Percentiles rank a stretch among this genome's conserved stretches.
Conservation (phyloP, 64 coral and sea anemone genomes). For the Dendronephthya gigantea region DNA sequence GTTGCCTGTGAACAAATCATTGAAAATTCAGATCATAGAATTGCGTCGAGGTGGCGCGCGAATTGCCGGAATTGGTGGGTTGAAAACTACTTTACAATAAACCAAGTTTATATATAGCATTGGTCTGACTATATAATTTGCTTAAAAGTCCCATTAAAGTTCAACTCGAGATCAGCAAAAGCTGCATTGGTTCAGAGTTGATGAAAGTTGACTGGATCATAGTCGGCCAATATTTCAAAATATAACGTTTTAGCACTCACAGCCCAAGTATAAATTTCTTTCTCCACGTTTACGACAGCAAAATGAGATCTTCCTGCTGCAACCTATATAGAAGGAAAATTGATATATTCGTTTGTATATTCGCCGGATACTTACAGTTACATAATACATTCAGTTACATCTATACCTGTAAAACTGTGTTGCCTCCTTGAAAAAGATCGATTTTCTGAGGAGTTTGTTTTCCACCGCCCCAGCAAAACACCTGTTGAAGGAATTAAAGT, state of each 20-base stretch:
- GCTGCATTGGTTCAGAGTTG: no score
- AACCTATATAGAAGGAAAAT: conserved; percentile 35
- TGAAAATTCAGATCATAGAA: not conserved
- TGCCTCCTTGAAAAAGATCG: conserved; percentile 70
- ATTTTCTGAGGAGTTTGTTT: conserved; percentile 91
- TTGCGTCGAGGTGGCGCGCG: no score
- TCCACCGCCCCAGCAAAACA: conserved; percentile 91
- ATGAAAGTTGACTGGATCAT: no score
- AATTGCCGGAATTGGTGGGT: no score
- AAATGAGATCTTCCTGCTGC: conserved; percentile 87
- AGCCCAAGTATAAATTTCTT: conserved; percentile 92
- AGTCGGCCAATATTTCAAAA: no score
- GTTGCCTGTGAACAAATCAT: conserved; percentile 36
- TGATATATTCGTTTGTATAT: no score
- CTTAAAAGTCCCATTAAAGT: not conserved
- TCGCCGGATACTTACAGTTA: no score
- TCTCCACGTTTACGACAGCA: conserved; percentile 84
- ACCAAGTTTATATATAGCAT: not conserved
- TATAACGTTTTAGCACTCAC: conserved; percentile 39
- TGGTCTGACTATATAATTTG: not conserved
- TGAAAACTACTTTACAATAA: no score
- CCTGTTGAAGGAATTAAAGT: conserved; percentile 18
- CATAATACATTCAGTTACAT: no score
- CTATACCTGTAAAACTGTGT: conserved; percentile 64
- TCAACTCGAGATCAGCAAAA: no score